These are phyloP conservation scores for Carassius carassius DNA, from an alignment of 2,113 vertebrate species.

Conservation along the genomic window DNA sequence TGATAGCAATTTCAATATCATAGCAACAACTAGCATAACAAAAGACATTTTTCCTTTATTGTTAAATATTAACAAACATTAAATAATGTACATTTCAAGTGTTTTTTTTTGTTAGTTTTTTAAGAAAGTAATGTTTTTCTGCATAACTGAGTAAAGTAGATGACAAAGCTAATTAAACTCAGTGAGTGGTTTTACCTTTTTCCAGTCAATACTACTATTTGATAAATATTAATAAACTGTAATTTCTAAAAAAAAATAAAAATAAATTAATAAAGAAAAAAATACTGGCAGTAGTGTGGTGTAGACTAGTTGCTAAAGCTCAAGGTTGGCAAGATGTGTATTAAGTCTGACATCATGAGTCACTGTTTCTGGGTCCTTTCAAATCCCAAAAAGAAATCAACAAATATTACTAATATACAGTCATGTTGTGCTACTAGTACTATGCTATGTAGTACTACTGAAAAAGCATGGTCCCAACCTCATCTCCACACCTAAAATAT, in stretches of 20 bases:
- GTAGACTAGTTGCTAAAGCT: background rate
- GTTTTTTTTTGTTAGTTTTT: no score
- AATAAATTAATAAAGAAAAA: no score
- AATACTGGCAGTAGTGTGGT: background rate
- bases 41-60: no score
- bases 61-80: no score
- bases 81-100: no score
- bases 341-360: background rate
- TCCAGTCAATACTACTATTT: no score
- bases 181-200: no score
- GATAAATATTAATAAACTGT: no score
- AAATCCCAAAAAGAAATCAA: background rate
- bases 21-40: background rate
- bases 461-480: background rate
- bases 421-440: background rate
- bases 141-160: background rate
- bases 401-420: background rate
- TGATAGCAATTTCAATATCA: background rate
- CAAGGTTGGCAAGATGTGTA: background rate
- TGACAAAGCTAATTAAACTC: background rate
- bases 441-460: background rate
- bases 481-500: background rate
- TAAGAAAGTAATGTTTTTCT: no score
- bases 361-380: background rate
- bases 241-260: no score